Evolutionary conservation across 2,797 vertebrate genomes (phyloP).

Genomic region (Falco columbarius): DNA sequence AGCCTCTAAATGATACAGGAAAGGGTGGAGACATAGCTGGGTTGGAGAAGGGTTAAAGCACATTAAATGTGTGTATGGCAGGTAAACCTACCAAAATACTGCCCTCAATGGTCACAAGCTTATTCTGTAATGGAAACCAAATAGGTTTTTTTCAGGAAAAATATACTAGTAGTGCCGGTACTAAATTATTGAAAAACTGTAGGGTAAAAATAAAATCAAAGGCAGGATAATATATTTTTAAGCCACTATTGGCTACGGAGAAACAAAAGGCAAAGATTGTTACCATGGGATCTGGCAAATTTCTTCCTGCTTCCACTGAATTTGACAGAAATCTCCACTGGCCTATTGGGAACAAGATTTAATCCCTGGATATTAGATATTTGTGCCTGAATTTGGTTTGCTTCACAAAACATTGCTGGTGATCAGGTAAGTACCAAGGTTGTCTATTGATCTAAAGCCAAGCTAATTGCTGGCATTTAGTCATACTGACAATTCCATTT

Average conservation of each 20-base stretch:
- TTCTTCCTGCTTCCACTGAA: background rate
- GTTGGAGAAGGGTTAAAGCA: background rate
- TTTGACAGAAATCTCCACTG: background rate
- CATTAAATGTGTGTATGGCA: background rate
- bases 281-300: background rate
- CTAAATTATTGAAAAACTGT: slow-evolving; percentile 42
- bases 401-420: background rate
- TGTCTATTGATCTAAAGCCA: background rate
- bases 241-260: background rate
- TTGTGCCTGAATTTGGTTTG: background rate
- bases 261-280: background rate
- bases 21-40: background rate
- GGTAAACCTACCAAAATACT: background rate
- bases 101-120: background rate
- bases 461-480: background rate
- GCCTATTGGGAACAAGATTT: background rate
- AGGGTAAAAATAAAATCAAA: slow-evolving; percentile 34
- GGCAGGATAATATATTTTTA: background rate
- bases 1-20: background rate
- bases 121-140: background rate
- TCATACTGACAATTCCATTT: background rate
- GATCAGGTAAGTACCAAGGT: background rate
- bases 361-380: background rate
- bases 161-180: background rate
- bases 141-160: slow-evolving; percentile 26